phyloP scores from a whole-genome alignment of 2,113 vertebrate genomes.

The Poecile atricapillus region DNA sequence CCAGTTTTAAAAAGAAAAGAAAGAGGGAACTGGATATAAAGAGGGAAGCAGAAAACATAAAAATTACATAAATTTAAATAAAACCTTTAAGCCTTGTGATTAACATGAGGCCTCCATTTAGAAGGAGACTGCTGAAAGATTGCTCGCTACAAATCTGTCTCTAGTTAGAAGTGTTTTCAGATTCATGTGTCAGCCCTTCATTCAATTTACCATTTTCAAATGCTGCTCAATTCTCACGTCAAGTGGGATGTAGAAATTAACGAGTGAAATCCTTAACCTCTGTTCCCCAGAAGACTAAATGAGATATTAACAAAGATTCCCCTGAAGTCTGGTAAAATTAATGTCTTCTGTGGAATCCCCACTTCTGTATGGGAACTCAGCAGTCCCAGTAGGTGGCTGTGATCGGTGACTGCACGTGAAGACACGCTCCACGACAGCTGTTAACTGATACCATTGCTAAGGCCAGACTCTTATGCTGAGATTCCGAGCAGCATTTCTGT shows the following conservation, averaged over 20 bases:
- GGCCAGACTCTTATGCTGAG: neutral
- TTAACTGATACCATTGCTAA: neutral
- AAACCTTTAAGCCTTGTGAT: neutral
- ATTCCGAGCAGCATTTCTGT: neutral
- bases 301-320: neutral
- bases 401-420: neutral
- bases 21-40: neutral
- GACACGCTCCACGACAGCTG: neutral
- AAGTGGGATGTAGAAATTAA: neutral
- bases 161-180: neutral
- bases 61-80: neutral
- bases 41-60: neutral
- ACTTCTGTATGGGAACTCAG: neutral
- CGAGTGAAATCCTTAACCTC: neutral
- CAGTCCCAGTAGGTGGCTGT: neutral
- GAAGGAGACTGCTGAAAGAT: neutral
- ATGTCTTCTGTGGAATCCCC: neutral
- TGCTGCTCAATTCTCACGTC: neutral
- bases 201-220: neutral
- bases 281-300: neutral
- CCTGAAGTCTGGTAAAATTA: neutral
- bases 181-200: neutral
- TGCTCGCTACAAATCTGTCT: neutral
- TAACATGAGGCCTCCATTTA: neutral
- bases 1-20: neutral